Evolutionary conservation across 2,797 vertebrate genomes (phyloP).

Genomic region (Rousettus madagascariensis): DNA sequence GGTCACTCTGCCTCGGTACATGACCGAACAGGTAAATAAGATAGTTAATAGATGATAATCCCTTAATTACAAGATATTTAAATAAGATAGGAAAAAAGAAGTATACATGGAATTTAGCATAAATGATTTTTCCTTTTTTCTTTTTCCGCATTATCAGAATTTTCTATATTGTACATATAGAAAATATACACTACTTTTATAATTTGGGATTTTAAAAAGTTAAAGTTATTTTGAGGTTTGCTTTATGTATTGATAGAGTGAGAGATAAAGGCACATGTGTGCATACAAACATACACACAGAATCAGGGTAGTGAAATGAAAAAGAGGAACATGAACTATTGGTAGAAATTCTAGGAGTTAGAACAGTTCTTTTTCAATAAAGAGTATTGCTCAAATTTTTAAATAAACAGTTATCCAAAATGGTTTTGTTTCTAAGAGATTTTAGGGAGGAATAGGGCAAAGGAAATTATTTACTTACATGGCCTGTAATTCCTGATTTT

Average conservation of each 20-base stretch:
- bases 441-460: background rate
- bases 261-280: background rate
- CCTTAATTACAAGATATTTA: background rate
- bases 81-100: background rate
- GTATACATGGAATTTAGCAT: background rate
- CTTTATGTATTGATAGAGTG: background rate
- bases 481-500: conserved; percentile 57
- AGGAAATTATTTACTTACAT: conserved; percentile 57
- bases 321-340: background rate
- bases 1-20: background rate
- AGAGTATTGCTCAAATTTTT: background rate
- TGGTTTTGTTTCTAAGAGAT: conserved; percentile 42
- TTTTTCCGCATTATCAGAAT: background rate
- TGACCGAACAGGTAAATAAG: background rate
- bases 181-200: background rate
- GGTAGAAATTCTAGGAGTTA: background rate
- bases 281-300: background rate
- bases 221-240: background rate
- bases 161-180: background rate
- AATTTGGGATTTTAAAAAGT: background rate
- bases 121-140: background rate
- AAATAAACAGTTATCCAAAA: conserved; percentile 16
- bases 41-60: background rate
- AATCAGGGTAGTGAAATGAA: background rate
- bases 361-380: conserved; percentile 23